A percentile compares a stretch with the other conserved stretches of the same genome.
Conservation (phyloP, 2,797 vertebrate species). For the Spea hammondii region DNA sequence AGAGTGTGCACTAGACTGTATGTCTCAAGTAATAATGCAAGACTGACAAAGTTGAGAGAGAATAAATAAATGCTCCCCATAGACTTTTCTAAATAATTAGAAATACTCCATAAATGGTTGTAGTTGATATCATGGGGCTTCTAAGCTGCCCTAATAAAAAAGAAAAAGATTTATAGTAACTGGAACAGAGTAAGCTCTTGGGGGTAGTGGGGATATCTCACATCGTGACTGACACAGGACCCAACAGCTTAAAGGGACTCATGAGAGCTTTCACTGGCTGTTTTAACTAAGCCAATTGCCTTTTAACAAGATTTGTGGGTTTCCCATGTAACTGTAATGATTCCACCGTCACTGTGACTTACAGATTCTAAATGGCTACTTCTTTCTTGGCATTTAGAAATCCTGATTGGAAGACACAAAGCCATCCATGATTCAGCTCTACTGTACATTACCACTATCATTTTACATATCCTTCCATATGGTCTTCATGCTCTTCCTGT, state of each 20-base stretch:
- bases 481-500: no score
- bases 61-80: not conserved
- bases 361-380: not conserved
- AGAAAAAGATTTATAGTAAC: not conserved
- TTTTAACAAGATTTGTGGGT: conserved; percentile 1
- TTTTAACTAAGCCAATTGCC: not conserved
- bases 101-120: not conserved
- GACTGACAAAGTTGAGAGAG: not conserved
- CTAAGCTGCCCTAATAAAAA: not conserved
- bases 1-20: not conserved
- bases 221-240: not conserved
- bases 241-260: not conserved
- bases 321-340: not conserved
- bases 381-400: not conserved
- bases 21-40: not conserved
- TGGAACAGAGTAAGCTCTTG: not conserved
- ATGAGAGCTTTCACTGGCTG: not conserved
- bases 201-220: not conserved
- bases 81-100: not conserved
- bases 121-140: conserved; percentile 1
- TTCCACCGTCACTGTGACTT: not conserved
- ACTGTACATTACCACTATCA: no score
- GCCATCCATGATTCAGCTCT: no score
- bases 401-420: no score
- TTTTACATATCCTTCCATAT: no score